These are phyloP conservation scores for Neogale vison DNA, from an alignment of 2,113 vertebrate species.

Conservation along the genomic window DNA sequence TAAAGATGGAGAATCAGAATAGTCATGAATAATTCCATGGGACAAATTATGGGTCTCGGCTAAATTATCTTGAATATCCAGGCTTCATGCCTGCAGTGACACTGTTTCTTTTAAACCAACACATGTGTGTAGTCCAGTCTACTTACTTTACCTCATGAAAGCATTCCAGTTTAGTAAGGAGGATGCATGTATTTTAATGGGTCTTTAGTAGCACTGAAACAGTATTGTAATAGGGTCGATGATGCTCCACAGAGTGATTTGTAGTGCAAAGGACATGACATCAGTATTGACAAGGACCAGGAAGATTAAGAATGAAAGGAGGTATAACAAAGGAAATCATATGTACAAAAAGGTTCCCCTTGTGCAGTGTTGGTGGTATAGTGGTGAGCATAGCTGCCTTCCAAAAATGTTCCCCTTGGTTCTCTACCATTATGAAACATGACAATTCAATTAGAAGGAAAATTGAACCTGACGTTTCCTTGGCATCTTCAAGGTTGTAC, in stretches of 20 bases:
- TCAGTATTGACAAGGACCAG: neutral
- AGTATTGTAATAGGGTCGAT: neutral
- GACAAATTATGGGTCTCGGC: neutral
- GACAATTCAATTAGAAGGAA: neutral
- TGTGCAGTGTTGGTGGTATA: conserved; percentile 83
- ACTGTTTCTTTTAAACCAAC: neutral
- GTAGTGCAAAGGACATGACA: neutral
- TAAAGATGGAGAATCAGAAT: neutral
- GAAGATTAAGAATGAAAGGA: neutral
- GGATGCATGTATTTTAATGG: no score
- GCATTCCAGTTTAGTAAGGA: neutral
- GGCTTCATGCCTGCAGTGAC: neutral
- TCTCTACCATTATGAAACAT: neutral
- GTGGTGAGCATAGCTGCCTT: conserved; percentile 89
- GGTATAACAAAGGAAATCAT: neutral
- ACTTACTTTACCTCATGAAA: neutral
- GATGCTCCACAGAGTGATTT: neutral
- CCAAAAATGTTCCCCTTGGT: conserved; percentile 31
- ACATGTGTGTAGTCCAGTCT: neutral
- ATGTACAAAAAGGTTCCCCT: neutral
- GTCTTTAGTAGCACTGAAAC: neutral
- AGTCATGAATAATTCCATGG: neutral
- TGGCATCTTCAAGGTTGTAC: neutral
- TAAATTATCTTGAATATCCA: neutral
- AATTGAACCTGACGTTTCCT: neutral